Percentiles rank a stretch among this genome's conserved stretches.
Evolutionary conservation across 2,113 vertebrate genomes (phyloP).

Genomic region (Smithornis capensis): DNA sequence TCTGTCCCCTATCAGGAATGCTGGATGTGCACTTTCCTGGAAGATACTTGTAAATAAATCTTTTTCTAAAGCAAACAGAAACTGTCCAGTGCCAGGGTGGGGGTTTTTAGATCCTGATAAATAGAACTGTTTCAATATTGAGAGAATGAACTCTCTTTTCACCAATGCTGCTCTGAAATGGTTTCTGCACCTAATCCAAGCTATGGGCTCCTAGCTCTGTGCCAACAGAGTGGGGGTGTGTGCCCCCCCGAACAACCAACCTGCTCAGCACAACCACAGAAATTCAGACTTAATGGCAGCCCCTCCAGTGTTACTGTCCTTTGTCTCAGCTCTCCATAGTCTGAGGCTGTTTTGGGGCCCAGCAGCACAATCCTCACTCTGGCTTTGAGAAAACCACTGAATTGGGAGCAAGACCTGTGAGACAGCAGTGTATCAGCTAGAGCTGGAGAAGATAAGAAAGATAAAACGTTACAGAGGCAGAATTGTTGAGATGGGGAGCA

Average conservation of each 20-base stretch:
- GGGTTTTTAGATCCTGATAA: background rate
- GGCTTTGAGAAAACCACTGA: background rate
- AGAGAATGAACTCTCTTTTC: background rate
- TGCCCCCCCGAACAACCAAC: background rate
- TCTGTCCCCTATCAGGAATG: background rate
- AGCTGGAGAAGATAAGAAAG: background rate
- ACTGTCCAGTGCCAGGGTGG: background rate
- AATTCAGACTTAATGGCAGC: background rate
- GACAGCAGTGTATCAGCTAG: background rate
- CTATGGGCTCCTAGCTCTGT: background rate
- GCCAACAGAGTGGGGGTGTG: rapidly evolving
- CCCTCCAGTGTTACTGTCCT: background rate
- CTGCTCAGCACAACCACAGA: background rate
- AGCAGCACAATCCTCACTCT: background rate
- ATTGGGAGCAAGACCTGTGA: background rate
- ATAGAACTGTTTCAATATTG: background rate
- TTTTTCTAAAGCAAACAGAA: background rate
- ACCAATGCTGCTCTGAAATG: background rate
- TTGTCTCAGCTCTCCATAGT: background rate
- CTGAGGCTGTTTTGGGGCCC: background rate
- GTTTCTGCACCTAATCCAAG: background rate
- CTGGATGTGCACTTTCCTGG: background rate
- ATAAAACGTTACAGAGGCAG: background rate
- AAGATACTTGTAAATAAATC: background rate
- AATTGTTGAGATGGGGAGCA: background rate